Base-by-base conservation (phyloP, 2,797 vertebrate species). In the Astyanax mexicanus region DNA sequence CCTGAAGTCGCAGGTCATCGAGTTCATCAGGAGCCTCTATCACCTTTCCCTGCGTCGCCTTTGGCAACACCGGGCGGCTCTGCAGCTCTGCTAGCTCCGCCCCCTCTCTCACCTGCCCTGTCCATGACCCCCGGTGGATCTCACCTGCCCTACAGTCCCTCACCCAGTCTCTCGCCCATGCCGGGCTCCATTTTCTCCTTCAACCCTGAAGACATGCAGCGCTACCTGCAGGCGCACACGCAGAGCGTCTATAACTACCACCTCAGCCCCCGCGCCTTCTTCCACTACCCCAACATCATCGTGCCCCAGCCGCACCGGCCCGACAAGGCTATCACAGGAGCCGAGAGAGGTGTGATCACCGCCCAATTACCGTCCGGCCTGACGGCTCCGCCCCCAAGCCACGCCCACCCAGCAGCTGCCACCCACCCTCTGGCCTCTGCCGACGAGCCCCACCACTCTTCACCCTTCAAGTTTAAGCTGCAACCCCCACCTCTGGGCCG, bases 221-320 rank as follows among this genome's bases (percentile, higher is more conserved):
- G 95, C 85, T 97, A 97, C 92, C 92, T 97, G 83, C 95, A 96
- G 91, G 96, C 96, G 35, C 96, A 97, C 86, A 96, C 95, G 69
- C 96, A 96, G 91, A 96, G 95, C 0, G 95, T 97, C 60, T 96
- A 96, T 86, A 96, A 96, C 90, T 97, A 98, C 78, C 95, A 96
- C 91, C 95, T 98, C 72, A 97, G 95, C 84, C 96, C 96, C 15
- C 88, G 96, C 21, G 96, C 96, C 40, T 96, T 97, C 87, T 93
- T 97, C 65, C 95, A 96, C 86, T 97, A 97, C 87, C 95, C 96
- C 42, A 94, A 93, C 89, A 94, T 96, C 52, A 82, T 97, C 74
- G 93, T 96, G 83, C 96, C 96, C 0, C 95, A 96, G 84, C 95
- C 95, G 10, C 95, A 96, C 84, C 92, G 94, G 72, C 94, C 91